Conservation (phyloP, 1,140 invertebrate species). For the Bombus pyrosoma region DNA sequence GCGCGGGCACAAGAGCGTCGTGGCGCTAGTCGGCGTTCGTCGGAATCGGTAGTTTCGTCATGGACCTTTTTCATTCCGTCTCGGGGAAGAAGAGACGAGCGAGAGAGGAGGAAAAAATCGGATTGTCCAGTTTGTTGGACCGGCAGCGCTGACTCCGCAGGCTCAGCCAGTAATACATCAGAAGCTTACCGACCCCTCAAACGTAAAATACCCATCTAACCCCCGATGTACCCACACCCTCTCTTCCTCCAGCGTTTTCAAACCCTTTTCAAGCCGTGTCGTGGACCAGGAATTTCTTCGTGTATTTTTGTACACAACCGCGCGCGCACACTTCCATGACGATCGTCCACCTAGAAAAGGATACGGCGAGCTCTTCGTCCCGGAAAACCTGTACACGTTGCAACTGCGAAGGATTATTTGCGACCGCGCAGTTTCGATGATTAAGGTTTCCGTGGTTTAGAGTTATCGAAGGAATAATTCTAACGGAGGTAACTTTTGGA, state of each 20-base stretch:
- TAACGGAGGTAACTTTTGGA: neutral
- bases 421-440: constrained; percentile 1
- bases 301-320: constrained; percentile 45
- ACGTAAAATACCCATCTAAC: constrained; percentile 72
- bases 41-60: neutral
- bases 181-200: constrained; percentile 73
- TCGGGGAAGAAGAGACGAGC: no score
- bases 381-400: constrained; percentile 34
- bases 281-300: constrained; percentile 15
- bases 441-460: neutral
- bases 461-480: constrained; percentile 2
- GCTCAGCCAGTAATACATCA: constrained; percentile 75
- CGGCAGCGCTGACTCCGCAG: constrained; percentile 74
- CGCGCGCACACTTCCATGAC: neutral
- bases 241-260: neutral
- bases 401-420: neutral
- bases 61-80: constrained; percentile 7
- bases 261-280: neutral
- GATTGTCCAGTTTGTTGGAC: constrained; percentile 68
- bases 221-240: constrained; percentile 13
- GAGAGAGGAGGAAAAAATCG: constrained; percentile 31
- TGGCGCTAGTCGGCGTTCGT: constrained; percentile 2
- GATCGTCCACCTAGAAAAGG: neutral
- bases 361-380: neutral
- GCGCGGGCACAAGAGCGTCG: neutral